Base-by-base conservation (phyloP, 2,113 vertebrate genomes). In the Apus apus region DNA sequence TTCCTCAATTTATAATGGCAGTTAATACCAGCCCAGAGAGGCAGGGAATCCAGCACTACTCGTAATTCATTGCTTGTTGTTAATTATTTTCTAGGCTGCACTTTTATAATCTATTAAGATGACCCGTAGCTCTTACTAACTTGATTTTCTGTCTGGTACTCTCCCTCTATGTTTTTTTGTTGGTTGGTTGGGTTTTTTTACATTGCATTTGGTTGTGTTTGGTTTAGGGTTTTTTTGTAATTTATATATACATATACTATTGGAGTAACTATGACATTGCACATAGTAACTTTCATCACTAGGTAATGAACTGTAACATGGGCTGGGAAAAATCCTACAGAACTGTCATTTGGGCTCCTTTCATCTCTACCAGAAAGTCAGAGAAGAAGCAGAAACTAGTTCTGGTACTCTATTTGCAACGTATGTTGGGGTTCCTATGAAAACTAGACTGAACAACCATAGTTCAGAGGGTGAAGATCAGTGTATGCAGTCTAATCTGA, bases 1-100 rank as follows among this genome's bases (percentile, higher is more conserved):
- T 77, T 86, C 71, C 73, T 97, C 97, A 96, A 50, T 97, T 98
- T 98, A 94, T 96, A 96, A 96, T 87, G 83, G 84, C 94, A 97
- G 88, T 87, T 96, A 96, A 96, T 97, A 77, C 83, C 90, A 97
- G 86, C 87, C 80, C 46, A 84, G 92, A 96, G 96, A 95, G 85
- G 32, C 74, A 93, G 92, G 64, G 83, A 96, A 94, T 94, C 71
- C 30, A 27, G 95, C 94, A 83, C 76, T 81, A 96, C 96, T 96
- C 19, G 72, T 96, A 96, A 83, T 81, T 91, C 91, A 80, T 84
- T 65, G 89, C 73, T 92, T 11, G 23, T 89, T 92, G 78, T 85
- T 81, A 95, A 86, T 92, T 95, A 53, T 86, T 89, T 94, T 93
- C 80, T 90, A 75, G 48, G 23, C 16, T 22, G 48, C 57, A 53